Conservation (phyloP, 2,797 vertebrate species). For the Pangasius mekongensis region DNA sequence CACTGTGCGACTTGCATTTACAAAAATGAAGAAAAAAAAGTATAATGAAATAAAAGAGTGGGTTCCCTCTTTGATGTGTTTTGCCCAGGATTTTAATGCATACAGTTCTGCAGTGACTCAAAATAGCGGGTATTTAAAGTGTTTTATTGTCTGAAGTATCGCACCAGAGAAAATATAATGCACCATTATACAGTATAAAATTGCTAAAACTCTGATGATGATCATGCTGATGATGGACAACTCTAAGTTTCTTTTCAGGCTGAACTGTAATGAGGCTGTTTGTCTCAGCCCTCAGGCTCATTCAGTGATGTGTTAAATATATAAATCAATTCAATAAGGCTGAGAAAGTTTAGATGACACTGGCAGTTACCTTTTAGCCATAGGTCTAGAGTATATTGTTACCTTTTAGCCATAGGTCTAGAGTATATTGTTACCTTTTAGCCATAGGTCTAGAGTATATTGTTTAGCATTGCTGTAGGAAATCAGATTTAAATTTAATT, state of each 20-base stretch:
- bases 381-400: no score
- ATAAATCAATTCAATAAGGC: neutral
- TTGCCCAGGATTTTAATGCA: neutral
- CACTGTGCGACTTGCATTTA: slow-evolving; percentile 61
- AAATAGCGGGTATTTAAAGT: neutral
- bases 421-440: no score
- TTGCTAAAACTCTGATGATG: neutral
- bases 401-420: no score
- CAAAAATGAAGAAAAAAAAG: slow-evolving; percentile 59
- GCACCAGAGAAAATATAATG: neutral
- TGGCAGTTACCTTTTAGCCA: no score
- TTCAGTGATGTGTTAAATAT: neutral
- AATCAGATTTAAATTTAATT: neutral
- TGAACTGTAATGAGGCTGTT: neutral
- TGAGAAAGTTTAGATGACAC: neutral
- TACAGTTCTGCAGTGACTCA: neutral
- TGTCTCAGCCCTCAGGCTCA: neutral
- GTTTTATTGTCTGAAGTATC: neutral
- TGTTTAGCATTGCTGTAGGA: neutral
- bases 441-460: neutral
- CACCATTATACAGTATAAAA: neutral
- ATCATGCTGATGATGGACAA: neutral
- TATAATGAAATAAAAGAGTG: slow-evolving; percentile 58
- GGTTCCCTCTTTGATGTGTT: slow-evolving; percentile 50
- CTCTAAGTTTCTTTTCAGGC: neutral